Evolutionary conservation across 2,797 vertebrate genomes (phyloP), one percentile per base, ranked within the genome.

Genomic region (Macropus fuliginosus): DNA sequence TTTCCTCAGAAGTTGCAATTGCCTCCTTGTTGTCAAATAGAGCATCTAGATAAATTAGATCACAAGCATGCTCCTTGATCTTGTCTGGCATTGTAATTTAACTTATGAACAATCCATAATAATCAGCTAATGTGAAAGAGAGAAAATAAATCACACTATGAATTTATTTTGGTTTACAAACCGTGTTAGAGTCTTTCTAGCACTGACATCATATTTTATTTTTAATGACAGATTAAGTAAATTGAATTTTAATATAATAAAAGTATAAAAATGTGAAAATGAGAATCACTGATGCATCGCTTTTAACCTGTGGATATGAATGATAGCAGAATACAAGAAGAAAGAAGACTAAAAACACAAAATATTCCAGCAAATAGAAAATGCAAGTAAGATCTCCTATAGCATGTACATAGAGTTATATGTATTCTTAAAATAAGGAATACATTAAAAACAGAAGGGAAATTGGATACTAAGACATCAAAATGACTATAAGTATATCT

Each of bases 11-110:
- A 56, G 14, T 0, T 95, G 62, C 0, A 81, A 2, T 92, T 96
- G 46, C 54, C 40, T 91, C 0, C 54, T 46, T 97, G 96, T 1
- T 97, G 95, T 1, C 14, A 97, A 98, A 97, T 94, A 97, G 0
- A 62, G 29, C 57, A 97, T 55, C 96, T 94, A 3, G 96, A 6
- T 95, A 94, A 59, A 97, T 91, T 29, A 96, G 1, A 93, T 94
- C 52, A 66, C 40, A 90, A 40, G 89, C 0, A 93, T 13, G 3
- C 14, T 21, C 55, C 8, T 94, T 94, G 55, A 92, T 98, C 91
- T 92, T 96, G 81, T 56, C 91, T 4, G 27, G 4, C 4, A 12
- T 74, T 97, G 50, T 90, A 97, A 97, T 96, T 95, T 92, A 81
- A 92, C 4, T 96, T 96, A 90, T 95, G 95, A 92, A 95, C 56